Evolutionary conservation across 2,888 invertebrate species (phyloP).

Genomic region (Metalampra italica): DNA sequence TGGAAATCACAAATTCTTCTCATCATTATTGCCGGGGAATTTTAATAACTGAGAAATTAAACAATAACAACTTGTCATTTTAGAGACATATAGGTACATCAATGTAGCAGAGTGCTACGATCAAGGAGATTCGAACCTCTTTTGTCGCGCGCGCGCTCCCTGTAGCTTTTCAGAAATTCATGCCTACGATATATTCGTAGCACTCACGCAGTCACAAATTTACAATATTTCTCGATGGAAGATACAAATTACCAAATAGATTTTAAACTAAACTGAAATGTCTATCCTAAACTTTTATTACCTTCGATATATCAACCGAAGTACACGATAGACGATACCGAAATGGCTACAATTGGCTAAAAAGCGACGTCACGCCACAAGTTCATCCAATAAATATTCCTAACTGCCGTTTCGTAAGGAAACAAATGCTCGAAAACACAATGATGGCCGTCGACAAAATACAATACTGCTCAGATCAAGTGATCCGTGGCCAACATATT

Average conservation of each 20-base stretch:
- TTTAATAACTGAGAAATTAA: too few relatives aligned
- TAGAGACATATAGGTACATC: too few relatives aligned
- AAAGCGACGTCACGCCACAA: conserved; percentile 69
- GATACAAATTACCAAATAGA: neutral
- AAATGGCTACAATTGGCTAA: conserved; percentile 67
- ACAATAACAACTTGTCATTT: too few relatives aligned
- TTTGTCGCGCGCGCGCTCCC: too few relatives aligned
- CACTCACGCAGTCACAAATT: too few relatives aligned
- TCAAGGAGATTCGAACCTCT: too few relatives aligned
- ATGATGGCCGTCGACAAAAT: conserved; percentile 60
- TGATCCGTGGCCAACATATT: conserved; percentile 71
- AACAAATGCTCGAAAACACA: conserved; percentile 74
- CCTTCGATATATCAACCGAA: conserved; percentile 41
- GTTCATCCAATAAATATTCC: conserved; percentile 75
- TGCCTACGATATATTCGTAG: too few relatives aligned
- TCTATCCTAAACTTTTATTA: conserved; percentile 50
- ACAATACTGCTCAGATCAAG: conserved; percentile 66
- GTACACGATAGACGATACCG: conserved; percentile 38
- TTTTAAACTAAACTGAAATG: conserved; percentile 37
- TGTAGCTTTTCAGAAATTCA: too few relatives aligned
- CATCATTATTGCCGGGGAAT: too few relatives aligned
- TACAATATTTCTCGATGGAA: too few relatives aligned
- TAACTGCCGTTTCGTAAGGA: conserved; percentile 73
- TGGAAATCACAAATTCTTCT: too few relatives aligned
- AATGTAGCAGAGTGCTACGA: too few relatives aligned